Conservation (phyloP, 2,797 vertebrate species). For the Darevskia nairensis region DNA sequence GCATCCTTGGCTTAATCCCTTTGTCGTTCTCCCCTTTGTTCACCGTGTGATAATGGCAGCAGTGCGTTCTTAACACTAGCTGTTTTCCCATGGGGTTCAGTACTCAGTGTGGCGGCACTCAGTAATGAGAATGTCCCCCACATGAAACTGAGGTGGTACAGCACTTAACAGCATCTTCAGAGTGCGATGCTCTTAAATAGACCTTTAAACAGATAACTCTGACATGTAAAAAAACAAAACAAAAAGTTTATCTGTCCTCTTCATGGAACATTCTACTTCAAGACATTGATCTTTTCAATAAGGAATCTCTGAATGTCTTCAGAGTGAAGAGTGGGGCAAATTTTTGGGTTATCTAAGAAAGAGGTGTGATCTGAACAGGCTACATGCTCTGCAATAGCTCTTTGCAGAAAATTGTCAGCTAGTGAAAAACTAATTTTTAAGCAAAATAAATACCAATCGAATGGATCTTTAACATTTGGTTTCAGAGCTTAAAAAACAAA, state of each 20-base stretch:
- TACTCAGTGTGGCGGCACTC: background rate
- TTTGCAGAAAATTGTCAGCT: too few relatives aligned
- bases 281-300: slow-evolving; percentile 5
- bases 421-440: too few relatives aligned
- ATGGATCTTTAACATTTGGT: too few relatives aligned
- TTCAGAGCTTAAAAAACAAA: too few relatives aligned
- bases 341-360: too few relatives aligned
- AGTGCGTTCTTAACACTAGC: background rate
- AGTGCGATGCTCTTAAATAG: too few relatives aligned
- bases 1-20: background rate
- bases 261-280: background rate
- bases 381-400: too few relatives aligned
- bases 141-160: background rate
- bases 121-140: background rate
- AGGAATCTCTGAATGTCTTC: background rate
- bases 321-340: too few relatives aligned
- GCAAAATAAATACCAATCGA: too few relatives aligned
- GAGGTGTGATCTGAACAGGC: too few relatives aligned
- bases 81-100: background rate
- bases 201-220: background rate
- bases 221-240: background rate
- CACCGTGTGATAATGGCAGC: background rate
- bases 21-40: background rate
- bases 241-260: background rate
- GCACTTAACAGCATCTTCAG: background rate